phyloP scores from a whole-genome alignment of 2,888 invertebrate species.

The Harmothoe impar region DNA sequence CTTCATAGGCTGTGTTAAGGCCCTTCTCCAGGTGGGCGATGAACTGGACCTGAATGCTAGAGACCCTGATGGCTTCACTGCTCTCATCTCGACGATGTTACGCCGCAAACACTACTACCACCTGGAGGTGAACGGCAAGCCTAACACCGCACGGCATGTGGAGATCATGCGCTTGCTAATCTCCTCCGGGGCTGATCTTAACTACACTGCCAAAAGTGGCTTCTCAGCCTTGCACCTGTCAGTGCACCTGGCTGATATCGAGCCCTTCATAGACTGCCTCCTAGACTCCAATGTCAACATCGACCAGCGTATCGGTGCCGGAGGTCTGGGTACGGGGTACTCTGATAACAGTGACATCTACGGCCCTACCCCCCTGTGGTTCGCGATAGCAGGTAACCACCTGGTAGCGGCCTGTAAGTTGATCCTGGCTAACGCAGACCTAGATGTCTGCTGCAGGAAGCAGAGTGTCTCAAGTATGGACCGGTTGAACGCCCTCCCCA shows the following conservation, averaged over 20 bases:
- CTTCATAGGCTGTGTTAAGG: constrained; percentile 34
- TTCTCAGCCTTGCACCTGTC: constrained; percentile 53
- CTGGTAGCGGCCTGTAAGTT: constrained; percentile 31
- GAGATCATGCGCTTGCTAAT: constrained; percentile 50
- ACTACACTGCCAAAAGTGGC: constrained; percentile 46
- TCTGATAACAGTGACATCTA: constrained; percentile 12
- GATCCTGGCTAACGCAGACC: constrained; percentile 35
- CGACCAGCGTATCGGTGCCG: neutral
- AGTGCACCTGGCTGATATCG: constrained; percentile 46
- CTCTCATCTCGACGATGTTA: constrained; percentile 49
- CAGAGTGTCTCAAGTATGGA: constrained; percentile 53
- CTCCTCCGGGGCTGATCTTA: constrained; percentile 18
- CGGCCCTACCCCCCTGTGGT: constrained; percentile 47
- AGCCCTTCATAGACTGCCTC: constrained; percentile 56
- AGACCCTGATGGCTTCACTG: constrained; percentile 47
- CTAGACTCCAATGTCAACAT: constrained; percentile 33
- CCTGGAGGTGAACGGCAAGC: constrained; percentile 38
- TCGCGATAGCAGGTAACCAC: constrained; percentile 42
- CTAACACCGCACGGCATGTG: constrained; percentile 51
- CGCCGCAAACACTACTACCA: constrained; percentile 42
- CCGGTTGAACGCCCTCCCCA: constrained; percentile 19
- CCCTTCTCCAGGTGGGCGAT: neutral
- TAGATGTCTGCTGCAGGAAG: constrained; percentile 43
- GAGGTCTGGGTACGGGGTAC: neutral
- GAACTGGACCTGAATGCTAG: constrained; percentile 45